These are phyloP conservation scores for Neosalanx taihuensis DNA, from an alignment of 2,797 vertebrate genomes.

Conservation along the genomic window DNA sequence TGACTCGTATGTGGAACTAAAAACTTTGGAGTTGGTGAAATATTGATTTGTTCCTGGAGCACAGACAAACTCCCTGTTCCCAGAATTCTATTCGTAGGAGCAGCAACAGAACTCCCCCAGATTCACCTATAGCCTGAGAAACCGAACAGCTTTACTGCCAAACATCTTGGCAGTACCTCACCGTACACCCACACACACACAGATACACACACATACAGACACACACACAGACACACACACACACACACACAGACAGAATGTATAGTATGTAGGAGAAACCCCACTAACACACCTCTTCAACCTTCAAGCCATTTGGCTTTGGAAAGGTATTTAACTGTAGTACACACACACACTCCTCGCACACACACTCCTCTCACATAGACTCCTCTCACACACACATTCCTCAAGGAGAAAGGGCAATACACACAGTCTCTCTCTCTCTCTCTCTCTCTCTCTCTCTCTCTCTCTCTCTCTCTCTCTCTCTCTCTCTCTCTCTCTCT, in stretches of 20 bases:
- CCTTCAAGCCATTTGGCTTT: background rate
- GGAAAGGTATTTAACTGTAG: background rate
- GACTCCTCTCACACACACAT: too few species aligned
- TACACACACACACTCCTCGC: background rate
- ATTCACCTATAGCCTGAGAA: slow-evolving; percentile 2
- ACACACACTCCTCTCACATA: background rate
- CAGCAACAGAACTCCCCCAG: background rate
- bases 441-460: too few species aligned
- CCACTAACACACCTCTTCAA: too few species aligned
- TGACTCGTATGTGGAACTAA: background rate
- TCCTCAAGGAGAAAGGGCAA: too few species aligned
- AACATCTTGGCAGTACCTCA: background rate
- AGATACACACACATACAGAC: background rate
- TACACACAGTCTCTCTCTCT: too few species aligned
- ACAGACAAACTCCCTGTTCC: background rate
- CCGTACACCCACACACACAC: background rate
- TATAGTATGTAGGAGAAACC: too few species aligned
- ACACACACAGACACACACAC: background rate
- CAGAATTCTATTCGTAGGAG: background rate
- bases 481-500: too few species aligned
- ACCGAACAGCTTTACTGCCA: background rate
- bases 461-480: too few species aligned
- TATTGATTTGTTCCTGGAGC: slow-evolving; percentile 2
- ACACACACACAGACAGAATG: slow-evolving; percentile 1
- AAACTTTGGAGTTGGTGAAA: background rate